Conservation (phyloP, 2,888 invertebrate species). For the Marasmarcha lunaedactyla region DNA sequence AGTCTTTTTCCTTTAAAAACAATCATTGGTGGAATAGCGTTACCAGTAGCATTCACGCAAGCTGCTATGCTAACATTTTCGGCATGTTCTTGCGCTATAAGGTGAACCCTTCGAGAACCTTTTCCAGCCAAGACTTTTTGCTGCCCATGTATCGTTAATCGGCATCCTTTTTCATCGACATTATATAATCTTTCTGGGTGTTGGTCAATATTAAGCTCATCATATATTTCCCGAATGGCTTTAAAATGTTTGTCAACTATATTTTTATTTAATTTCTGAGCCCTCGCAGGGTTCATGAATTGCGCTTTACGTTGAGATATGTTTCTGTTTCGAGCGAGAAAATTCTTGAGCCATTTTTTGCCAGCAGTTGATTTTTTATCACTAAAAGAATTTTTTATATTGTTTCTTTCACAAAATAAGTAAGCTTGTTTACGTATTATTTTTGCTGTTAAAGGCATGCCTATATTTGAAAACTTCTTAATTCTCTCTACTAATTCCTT, state of each 20-base stretch:
- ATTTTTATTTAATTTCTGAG: no score
- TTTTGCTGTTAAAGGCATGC: constrained; percentile 14
- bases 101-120: constrained; percentile 2
- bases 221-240: constrained; percentile 11
- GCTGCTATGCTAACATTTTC: constrained; percentile 3
- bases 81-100: constrained; percentile 1
- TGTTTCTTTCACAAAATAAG: constrained; percentile 11
- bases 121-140: constrained; percentile 7
- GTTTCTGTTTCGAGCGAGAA: constrained; percentile 9
- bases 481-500: constrained; percentile 10
- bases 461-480: constrained; percentile 12
- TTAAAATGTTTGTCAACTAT: constrained; percentile 13
- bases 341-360: constrained; percentile 10
- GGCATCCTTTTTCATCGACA: constrained; percentile 13
- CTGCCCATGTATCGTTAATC: constrained; percentile 13
- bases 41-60: constrained; percentile 1
- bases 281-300: constrained; percentile 13
- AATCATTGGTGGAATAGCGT: constrained; percentile 3
- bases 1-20: constrained; percentile 5
- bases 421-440: constrained; percentile 12
- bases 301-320: constrained; percentile 10
- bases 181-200: constrained; percentile 12
- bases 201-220: constrained; percentile 10
- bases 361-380: constrained; percentile 5
- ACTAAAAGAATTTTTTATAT: constrained; percentile 9